These are phyloP conservation scores for Catharus fuscescens DNA, from an alignment of 2,113 vertebrate genomes.

Conservation along the genomic window DNA sequence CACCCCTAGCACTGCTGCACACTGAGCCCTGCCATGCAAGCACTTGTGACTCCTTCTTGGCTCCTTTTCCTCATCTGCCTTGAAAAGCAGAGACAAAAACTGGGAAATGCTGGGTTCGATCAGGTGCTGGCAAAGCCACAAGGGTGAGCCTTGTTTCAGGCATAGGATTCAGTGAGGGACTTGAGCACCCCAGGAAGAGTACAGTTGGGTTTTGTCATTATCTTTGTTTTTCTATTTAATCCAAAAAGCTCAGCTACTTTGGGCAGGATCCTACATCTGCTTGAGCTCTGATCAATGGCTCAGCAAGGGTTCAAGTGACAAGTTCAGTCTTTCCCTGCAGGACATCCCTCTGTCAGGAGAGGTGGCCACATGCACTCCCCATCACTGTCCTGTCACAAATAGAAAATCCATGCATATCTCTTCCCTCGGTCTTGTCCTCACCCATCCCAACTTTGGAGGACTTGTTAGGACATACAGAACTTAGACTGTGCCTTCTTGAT, in stretches of 20 bases:
- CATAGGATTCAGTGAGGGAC: neutral
- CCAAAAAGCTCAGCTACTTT: neutral
- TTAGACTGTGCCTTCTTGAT: neutral
- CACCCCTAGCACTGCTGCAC: neutral
- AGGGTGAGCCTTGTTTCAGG: neutral
- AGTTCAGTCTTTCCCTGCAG: neutral
- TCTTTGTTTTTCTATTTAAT: neutral
- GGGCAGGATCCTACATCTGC: neutral
- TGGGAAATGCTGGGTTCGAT: neutral
- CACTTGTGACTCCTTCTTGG: neutral
- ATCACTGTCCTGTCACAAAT: neutral
- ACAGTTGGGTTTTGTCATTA: neutral
- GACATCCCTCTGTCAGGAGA: neutral
- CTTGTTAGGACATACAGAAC: neutral
- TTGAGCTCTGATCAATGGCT: neutral
- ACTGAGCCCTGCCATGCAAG: neutral
- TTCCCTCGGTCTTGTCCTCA: neutral
- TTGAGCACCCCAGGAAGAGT: neutral
- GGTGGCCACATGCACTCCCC: neutral
- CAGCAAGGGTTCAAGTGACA: neutral
- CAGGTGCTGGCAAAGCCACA: neutral
- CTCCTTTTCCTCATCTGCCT: neutral
- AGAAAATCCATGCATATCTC: neutral
- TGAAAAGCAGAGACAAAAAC: neutral
- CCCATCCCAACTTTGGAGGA: neutral